Percentiles rank a stretch among this genome's conserved stretches.
Conservation (phyloP, 2,797 vertebrate genomes). For the Oreonectes daqikongensis region DNA sequence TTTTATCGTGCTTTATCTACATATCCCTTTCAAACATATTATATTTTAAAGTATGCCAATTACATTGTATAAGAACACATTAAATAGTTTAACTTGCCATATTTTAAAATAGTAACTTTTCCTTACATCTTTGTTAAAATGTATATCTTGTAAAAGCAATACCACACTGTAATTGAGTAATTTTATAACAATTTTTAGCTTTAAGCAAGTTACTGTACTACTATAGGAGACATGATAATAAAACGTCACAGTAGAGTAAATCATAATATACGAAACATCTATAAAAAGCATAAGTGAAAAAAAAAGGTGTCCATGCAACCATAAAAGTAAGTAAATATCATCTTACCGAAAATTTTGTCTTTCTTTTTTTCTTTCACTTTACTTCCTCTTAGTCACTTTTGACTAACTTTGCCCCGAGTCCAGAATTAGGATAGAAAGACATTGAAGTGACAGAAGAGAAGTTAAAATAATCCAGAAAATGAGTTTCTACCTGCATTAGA, state of each 20-base stretch:
- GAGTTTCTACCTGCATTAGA: not conserved
- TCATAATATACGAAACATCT: not conserved
- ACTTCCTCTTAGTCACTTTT: not conserved
- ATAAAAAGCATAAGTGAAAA: not conserved
- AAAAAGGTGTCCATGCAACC: not conserved
- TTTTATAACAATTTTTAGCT: not conserved
- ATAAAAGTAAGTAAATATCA: not conserved
- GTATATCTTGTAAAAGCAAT: not conserved
- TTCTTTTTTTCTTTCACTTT: too few relatives aligned
- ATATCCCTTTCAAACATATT: not conserved
- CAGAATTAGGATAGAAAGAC: not conserved
- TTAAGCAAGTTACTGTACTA: not conserved
- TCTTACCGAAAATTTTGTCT: constrained; percentile 30
- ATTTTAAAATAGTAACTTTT: not conserved
- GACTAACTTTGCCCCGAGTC: constrained; percentile 14
- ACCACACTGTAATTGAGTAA: not conserved
- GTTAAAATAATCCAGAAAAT: not conserved
- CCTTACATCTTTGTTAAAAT: not conserved
- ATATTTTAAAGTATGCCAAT: not conserved
- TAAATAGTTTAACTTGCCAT: too few relatives aligned
- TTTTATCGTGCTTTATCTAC: not conserved
- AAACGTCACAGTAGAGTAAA: too few relatives aligned
- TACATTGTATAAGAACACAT: not conserved
- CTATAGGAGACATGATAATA: too few relatives aligned
- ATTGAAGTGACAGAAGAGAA: constrained; percentile 3